Base-by-base conservation (phyloP, 53 echinoderm and acorn worm genomes). In the Temnopleurus reevesii region DNA sequence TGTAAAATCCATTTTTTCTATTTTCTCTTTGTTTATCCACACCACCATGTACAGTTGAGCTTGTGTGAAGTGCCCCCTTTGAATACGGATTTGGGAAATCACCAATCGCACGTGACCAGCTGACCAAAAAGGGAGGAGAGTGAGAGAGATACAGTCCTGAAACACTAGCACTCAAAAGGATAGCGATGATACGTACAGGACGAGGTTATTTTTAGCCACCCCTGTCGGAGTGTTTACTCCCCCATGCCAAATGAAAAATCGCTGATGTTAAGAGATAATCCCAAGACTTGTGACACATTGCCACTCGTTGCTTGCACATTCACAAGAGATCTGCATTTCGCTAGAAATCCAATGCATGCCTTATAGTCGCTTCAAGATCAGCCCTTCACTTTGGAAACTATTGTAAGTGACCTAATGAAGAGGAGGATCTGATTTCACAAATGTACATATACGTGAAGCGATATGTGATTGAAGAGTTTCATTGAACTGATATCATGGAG, bases 241-340 rank as follows among this genome's bases (percentile, higher is more conserved):
- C 71, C 71, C 71, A 38, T 71, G 71, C 71, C 71, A 71, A 71
- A 71, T 71, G 36, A 71, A n/a, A n/a, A 71, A 71, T 71, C 43
- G 41, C n/a, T 23, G 71, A 41, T 23, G 43, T 38, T 71, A 71
- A 38, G 9, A 71, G 71, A 41, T 71, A 71, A 71, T 71, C 71
- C 41, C 71, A 4, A 36, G 5, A 23, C 21, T 38, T 19, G 41
- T 71, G 71, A 71, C 71, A 71, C 71, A 71, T 71, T 71, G 71
- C 38, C 71, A 71, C 21, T 71, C 7, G 41, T 10, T 38, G 38
- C 71, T 71, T 41, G 21, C 41, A 41, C 41, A 71, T 71, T n/a
- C 71, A 41, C 1, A 17, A n/a, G 71, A 71, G 9, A 41, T 71
- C 71, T 71, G n/a, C n/a, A n/a, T n/a, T n/a, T n/a, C n/a, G n/a